Evolutionary conservation across 37 sponge, comb jelly and placozoan species (phyloP), one percentile per base, ranked within the genome.

Genomic region (Corticium candelabrum): DNA sequence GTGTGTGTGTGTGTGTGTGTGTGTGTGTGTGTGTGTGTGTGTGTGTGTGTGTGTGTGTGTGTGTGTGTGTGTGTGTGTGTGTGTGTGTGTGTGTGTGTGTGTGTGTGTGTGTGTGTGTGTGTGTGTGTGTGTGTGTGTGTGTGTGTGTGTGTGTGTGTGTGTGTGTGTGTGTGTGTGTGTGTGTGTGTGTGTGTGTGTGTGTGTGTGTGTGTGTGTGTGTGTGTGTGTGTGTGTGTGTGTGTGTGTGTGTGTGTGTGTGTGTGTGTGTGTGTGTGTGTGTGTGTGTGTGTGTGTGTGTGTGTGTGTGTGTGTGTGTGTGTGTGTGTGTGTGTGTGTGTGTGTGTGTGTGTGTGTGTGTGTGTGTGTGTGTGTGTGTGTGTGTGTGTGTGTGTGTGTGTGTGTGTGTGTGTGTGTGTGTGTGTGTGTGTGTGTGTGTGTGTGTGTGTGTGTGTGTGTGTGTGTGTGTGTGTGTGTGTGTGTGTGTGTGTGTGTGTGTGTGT

Each of bases 221-320:
- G 78, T 56, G 7, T 38, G 41, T n/a, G 74, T 69, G 34, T 37
- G 56, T 32, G 80, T 82, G 82, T 77, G 81, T 30, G 76, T 50
- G n/a, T 41, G 80, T 43, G 70, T 87, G 77, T 77, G 69, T 39
- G 43, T 79, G 83, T 87, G 83, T 68, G 87, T 56, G 40, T 77
- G 77, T 34, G 30, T 69, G 27, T 27, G 41, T 36, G 36, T 15
- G 67, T 74, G 76, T 81, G 82, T 41, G 75, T 34, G 62, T n/a
- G 82, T 43, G 56, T 81, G 37, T 74, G 69, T 74, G 37, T 74
- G 82, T 74, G 82, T 39, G 82, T 74, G 56, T 40, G 82, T 74
- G 75, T 73, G 82, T 74, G 67, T 37, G 76, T 81, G 82, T 41
- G 76, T 43, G 69, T 81, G 82, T 81, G 82, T 74, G 82, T 35